A percentile compares a stretch with the other conserved stretches of the same genome.
Conservation (phyloP, 1,140 invertebrate species). For the Microplitis mediator region DNA sequence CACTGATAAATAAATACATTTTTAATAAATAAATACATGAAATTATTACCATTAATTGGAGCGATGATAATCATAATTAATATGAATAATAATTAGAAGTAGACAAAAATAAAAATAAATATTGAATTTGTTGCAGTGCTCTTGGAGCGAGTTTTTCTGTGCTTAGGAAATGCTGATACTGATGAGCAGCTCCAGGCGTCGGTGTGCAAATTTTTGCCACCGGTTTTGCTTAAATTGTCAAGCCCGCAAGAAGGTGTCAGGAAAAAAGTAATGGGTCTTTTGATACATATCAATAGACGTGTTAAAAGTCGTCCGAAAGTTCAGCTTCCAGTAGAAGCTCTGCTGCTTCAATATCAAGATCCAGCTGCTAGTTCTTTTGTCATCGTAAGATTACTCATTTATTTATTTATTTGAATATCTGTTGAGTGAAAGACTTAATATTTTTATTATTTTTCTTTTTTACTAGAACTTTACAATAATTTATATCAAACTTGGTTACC, state of each 20-base stretch:
- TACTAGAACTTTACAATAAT: conserved; percentile 92
- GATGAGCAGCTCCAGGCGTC: conserved; percentile 87
- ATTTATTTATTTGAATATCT: background rate
- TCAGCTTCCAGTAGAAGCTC: conserved; percentile 84
- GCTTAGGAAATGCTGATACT: conserved; percentile 84
- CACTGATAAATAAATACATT: background rate
- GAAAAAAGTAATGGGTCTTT: conserved; percentile 90
- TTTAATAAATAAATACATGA: too few relatives aligned
- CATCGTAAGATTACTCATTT: conserved; percentile 67
- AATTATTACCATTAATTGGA: too few relatives aligned
- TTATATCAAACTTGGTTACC: conserved; percentile 91
- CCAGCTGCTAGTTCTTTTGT: conserved; percentile 80
- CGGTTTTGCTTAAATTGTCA: conserved; percentile 87
- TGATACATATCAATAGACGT: conserved; percentile 90
- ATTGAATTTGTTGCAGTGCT: conserved; percentile 65
- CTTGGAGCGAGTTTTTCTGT: conserved; percentile 86
- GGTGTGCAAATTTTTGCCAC: conserved; percentile 84
- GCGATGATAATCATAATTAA: too few relatives aligned
- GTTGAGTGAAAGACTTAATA: conserved; percentile 31
- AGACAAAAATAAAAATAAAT: background rate
- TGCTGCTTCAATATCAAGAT: conserved; percentile 83
- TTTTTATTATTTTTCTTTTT: conserved; percentile 24
- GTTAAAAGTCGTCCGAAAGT: conserved; percentile 83
- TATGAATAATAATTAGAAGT: background rate
- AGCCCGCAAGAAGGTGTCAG: conserved; percentile 84